Percentiles rank a stretch among this genome's conserved stretches.
Conservation (phyloP, 2,888 invertebrate species). For the Priapulus caudatus region DNA sequence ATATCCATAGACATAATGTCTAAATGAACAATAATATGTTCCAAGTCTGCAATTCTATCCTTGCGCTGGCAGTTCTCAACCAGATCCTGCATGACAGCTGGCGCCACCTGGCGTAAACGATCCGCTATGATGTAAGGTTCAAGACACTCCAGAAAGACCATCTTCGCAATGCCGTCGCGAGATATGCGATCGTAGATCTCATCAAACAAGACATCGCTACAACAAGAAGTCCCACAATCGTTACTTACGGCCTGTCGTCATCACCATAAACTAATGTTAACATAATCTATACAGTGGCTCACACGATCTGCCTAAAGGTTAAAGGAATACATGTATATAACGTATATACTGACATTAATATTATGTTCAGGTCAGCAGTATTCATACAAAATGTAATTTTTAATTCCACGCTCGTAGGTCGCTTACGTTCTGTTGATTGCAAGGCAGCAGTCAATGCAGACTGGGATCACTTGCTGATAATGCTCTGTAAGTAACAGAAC, state of each 20-base stretch:
- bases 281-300: too few species aligned
- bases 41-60: conserved; percentile 51
- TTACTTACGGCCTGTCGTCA: too few species aligned
- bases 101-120: conserved; percentile 48
- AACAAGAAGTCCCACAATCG: conserved; percentile 2
- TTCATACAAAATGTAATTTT: too few species aligned
- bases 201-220: conserved; percentile 46
- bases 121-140: conserved; percentile 57
- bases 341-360: too few species aligned
- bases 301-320: too few species aligned
- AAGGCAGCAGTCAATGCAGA: conserved; percentile 21
- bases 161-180: conserved; percentile 49
- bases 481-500: conserved; percentile 37
- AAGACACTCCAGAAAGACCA: conserved; percentile 54
- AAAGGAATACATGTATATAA: too few species aligned
- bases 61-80: conserved; percentile 54
- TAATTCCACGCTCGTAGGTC: too few species aligned
- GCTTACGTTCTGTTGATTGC: conserved; percentile 19
- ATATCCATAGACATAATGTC: conserved; percentile 62
- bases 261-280: too few species aligned
- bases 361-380: too few species aligned
- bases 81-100: conserved; percentile 57
- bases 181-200: conserved; percentile 51
- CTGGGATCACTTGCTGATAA: conserved; percentile 30
- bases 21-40: conserved; percentile 57